phyloP scores from a whole-genome alignment of 2,888 invertebrate genomes.

The Synergus itoensis region DNA sequence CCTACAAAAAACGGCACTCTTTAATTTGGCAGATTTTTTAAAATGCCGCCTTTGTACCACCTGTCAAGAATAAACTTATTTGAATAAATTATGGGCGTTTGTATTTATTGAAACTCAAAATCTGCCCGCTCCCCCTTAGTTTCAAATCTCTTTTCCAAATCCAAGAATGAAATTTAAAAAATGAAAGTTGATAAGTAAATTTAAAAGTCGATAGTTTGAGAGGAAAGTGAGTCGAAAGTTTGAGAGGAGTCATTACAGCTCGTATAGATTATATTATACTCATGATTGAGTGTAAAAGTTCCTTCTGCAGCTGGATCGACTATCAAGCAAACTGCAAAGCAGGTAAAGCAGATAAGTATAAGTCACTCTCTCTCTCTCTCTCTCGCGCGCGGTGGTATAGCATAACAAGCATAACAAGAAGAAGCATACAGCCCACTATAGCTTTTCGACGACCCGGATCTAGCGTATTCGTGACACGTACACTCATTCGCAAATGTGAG shows the following conservation, averaged over 20 bases:
- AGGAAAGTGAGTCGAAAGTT: too few species aligned
- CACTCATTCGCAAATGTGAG: not conserved
- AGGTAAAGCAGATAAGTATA: constrained; percentile 3
- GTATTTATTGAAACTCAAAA: too few species aligned
- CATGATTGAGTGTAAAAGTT: not conserved
- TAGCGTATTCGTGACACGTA: constrained; percentile 34
- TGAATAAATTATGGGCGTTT: not conserved
- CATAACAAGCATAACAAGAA: not conserved
- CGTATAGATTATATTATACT: too few species aligned
- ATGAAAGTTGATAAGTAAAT: too few species aligned
- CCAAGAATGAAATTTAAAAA: too few species aligned
- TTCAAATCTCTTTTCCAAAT: too few species aligned
- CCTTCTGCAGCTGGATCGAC: not conserved
- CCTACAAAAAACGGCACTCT: too few species aligned
- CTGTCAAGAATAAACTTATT: not conserved
- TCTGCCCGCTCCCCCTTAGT: too few species aligned
- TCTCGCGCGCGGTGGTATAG: not conserved
- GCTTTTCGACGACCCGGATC: constrained; percentile 29
- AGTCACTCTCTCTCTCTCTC: too few species aligned
- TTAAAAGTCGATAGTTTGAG: too few species aligned
- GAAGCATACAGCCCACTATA: constrained; percentile 8
- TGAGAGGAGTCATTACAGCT: too few species aligned
- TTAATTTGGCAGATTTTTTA: not conserved
- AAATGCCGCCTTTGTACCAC: too few species aligned
- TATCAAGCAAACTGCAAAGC: constrained; percentile 15